A percentile compares a stretch with the other conserved stretches of the same genome.
These are phyloP conservation scores for Rhinatrema bivittatum DNA, from an alignment of 2,797 vertebrate genomes.

Conservation along the genomic window DNA sequence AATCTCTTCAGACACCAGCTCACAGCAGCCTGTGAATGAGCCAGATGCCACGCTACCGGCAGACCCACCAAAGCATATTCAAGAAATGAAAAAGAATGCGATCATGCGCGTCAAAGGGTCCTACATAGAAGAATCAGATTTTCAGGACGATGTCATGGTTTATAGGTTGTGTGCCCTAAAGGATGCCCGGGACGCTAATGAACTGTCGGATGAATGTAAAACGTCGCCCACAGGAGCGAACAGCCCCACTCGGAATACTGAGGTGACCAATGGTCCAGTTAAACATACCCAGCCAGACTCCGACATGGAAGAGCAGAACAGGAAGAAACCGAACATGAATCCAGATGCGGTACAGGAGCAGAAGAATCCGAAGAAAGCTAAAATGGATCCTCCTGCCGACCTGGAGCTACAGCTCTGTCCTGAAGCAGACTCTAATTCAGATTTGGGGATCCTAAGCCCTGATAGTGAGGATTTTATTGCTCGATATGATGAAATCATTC, in stretches of 20 bases:
- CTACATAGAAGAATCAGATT: constrained; percentile 91
- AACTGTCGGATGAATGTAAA: constrained; percentile 12
- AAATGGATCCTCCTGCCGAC: constrained; percentile 6
- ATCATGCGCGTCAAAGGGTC: constrained; percentile 82
- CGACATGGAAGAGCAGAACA: constrained; percentile 24
- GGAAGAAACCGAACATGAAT: constrained; percentile 22
- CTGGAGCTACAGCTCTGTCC: constrained; percentile 1
- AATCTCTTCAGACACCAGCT: constrained; percentile 56
- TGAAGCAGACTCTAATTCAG: constrained; percentile 31
- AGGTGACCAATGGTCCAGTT: constrained; percentile 45
- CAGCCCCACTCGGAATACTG: constrained; percentile 4
- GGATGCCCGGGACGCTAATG: constrained; percentile 52
- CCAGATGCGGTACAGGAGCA: constrained; percentile 22
- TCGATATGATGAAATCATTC: constrained; percentile 84
- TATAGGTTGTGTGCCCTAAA: constrained; percentile 87
- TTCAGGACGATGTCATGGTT: constrained; percentile 90
- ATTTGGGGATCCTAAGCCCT: constrained; percentile 18
- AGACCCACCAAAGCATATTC: constrained; percentile 79
- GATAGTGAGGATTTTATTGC: constrained; percentile 71
- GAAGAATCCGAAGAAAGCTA: constrained; percentile 7
- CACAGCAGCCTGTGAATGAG: constrained; percentile 24
- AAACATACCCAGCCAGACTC: constrained; percentile 17
- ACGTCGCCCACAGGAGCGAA: not conserved
- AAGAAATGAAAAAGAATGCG: constrained; percentile 86
- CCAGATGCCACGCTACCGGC: constrained; percentile 19